phyloP scores from a whole-genome alignment of 2,888 invertebrate species.

The Tenthredo amoena region DNA sequence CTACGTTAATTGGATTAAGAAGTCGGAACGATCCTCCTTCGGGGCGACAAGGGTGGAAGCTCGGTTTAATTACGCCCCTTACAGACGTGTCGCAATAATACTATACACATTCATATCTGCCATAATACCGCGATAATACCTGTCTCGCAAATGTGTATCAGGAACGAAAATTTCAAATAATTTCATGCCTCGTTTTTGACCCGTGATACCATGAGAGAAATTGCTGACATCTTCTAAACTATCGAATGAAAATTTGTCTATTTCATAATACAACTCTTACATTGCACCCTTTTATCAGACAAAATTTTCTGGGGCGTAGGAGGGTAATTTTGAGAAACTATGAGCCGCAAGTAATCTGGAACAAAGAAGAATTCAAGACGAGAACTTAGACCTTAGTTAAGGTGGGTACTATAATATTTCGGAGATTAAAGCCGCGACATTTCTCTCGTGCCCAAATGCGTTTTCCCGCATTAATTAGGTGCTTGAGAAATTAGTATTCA shows the following conservation, averaged over 20 bases:
- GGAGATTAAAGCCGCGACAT: conserved; percentile 23
- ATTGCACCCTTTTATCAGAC: neutral
- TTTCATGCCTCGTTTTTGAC: neutral
- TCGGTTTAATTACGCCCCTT: conserved; percentile 74
- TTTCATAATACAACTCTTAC: neutral
- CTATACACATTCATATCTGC: conserved; percentile 31
- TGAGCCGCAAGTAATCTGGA: neutral
- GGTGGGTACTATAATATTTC: conserved; percentile 13
- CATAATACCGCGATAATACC: neutral
- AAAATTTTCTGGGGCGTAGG: neutral
- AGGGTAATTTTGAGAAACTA: neutral
- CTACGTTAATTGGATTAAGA: conserved; percentile 77
- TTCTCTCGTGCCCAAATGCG: conserved; percentile 29
- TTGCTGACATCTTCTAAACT: neutral
- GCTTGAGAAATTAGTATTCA: conserved; percentile 46
- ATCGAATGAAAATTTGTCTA: neutral
- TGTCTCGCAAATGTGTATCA: neutral
- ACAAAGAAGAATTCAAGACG: neutral
- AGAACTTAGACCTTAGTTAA: neutral
- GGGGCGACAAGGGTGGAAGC: conserved; percentile 63
- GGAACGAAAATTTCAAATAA: neutral
- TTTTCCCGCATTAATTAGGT: conserved; percentile 50
- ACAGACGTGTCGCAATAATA: conserved; percentile 72
- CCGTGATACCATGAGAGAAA: neutral
- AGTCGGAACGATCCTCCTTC: conserved; percentile 72